Evolutionary conservation across 2,888 invertebrate genomes (phyloP).

Genomic region (Emesis furor): DNA sequence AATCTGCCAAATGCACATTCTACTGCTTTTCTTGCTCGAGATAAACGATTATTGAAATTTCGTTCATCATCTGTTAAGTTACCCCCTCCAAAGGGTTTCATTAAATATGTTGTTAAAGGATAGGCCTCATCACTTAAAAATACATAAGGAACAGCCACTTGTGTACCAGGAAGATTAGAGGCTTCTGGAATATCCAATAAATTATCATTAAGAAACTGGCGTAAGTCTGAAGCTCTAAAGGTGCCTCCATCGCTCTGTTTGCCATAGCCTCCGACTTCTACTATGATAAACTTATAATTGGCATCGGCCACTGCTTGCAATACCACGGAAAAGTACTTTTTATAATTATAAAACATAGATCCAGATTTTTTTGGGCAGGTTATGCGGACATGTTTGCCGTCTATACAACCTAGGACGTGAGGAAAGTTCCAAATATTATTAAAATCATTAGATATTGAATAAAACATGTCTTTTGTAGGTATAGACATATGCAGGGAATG

Average conservation of each 20-base stretch:
- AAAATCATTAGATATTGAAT: slow-evolving; percentile 10
- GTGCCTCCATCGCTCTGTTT: neutral
- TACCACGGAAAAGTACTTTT: slow-evolving; percentile 70
- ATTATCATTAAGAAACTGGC: neutral
- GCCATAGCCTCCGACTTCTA: too few species aligned
- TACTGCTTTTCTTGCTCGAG: neutral
- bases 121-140: neutral
- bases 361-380: slow-evolving; percentile 71
- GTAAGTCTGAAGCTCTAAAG: neutral
- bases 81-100: neutral
- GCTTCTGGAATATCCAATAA: neutral
- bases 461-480: neutral
- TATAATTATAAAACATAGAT: slow-evolving; percentile 75
- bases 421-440: slow-evolving; percentile 75
- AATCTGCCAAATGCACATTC: slow-evolving; percentile 10
- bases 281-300: slow-evolving; percentile 47
- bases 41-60: neutral
- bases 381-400: slow-evolving; percentile 70
- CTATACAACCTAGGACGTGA: slow-evolving; percentile 76
- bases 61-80: neutral
- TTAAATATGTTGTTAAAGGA: neutral
- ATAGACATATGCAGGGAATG: neutral
- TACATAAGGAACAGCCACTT: neutral
- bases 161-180: neutral
- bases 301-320: slow-evolving; percentile 70